Base-by-base conservation (phyloP, 2,888 invertebrate genomes). In the Ditula angustiorana region DNA sequence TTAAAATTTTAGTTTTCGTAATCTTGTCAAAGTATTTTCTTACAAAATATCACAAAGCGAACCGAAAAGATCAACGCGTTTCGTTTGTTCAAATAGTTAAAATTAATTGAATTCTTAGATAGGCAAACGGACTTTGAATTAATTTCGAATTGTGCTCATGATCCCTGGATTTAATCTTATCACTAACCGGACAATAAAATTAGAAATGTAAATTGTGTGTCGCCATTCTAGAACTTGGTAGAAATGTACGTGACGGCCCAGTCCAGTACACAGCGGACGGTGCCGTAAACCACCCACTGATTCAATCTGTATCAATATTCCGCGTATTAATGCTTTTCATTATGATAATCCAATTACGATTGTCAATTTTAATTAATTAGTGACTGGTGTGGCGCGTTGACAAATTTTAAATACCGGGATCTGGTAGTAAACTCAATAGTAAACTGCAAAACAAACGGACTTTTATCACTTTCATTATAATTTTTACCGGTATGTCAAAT, bases 291-390 rank as follows among this genome's bases (percentile, higher is more conserved):
- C 37, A 28, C 19, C 21, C 41, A 28, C 21, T 50, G 41, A 50
- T 60, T 28, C 50, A 50, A 60, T 60, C 41, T 52, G 41, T 41
- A 28, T 50, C 50, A 21, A 60, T 52, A 52, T 41, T 59, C 50
- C 28, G n/a, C n/a, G 24, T 21, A 58, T 26, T 35, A 49, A 35
- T 49, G 8, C 35, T 60, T 60, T 60, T 16, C 37, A 37, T 37
- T 16, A 37, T 16, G 16, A 2, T 37, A 37, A 16, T 0, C 13
- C 37, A 37, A 37, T 37, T 5, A 37, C 37, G 16, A 16, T 2
- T 1, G 8, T 10, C 4, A 7, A 1, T 1, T 30, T 5, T 7
- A 30, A 30, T 5, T 30, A 30, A n/a, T n/a, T n/a, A n/a, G n/a
- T n/a, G n/a, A n/a, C n/a, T n/a, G n/a, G n/a, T n/a, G n/a, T n/a